A percentile compares a stretch with the other conserved stretches of the same genome.
Conservation (phyloP, 2,113 vertebrate species). For the Isurus oxyrinchus region DNA sequence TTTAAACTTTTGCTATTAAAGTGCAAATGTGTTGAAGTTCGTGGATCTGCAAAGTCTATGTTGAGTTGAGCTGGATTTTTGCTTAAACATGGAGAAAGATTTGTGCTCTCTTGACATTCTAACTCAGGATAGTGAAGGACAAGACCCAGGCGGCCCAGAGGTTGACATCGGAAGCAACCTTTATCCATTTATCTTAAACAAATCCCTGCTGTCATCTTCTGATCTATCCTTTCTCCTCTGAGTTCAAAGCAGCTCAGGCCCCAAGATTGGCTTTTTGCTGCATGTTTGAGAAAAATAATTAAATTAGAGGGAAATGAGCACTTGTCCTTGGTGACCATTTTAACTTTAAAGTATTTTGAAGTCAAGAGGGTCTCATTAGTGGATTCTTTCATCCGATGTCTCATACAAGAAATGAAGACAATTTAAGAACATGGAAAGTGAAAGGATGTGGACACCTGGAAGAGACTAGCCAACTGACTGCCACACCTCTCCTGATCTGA, state of each 20-base stretch:
- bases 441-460: slow-evolving; percentile 14
- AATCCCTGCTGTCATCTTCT: slow-evolving; percentile 29
- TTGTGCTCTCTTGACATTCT: not conserved
- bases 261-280: not conserved
- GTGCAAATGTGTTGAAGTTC: not conserved
- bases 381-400: slow-evolving; percentile 18
- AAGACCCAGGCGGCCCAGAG: not conserved
- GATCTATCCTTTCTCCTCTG: not conserved
- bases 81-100: not conserved
- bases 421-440: slow-evolving; percentile 19
- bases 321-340: slow-evolving; percentile 35
- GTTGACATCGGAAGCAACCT: slow-evolving; percentile 34
- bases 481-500: not conserved
- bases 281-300: slow-evolving; percentile 33
- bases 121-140: not conserved
- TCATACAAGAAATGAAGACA: not conserved
- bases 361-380: slow-evolving; percentile 34
- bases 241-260: slow-evolving; percentile 22
- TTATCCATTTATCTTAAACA: slow-evolving; percentile 31
- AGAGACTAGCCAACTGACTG: not conserved
- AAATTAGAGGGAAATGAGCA: slow-evolving; percentile 22
- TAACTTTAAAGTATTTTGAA: slow-evolving; percentile 19
- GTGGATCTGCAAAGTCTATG: not conserved
- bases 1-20: not conserved
- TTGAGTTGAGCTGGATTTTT: not conserved